Evolutionary conservation across 2,888 invertebrate genomes (phyloP).

Genomic region (Limenitis camilla): DNA sequence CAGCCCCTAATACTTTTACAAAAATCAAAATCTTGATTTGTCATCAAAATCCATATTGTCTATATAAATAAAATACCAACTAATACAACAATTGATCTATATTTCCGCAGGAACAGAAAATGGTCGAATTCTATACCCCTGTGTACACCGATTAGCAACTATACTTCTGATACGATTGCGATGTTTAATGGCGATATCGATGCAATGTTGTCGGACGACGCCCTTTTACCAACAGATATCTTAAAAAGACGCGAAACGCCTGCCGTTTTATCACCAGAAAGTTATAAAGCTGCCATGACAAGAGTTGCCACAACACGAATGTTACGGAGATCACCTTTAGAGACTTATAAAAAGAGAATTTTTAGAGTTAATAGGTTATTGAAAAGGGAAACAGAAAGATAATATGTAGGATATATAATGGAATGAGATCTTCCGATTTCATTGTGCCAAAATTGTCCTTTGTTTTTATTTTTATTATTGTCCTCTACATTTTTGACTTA

Average conservation of each 20-base stretch:
- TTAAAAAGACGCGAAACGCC: slow-evolving; percentile 58
- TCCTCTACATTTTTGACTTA: neutral
- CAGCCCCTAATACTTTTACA: too few species aligned
- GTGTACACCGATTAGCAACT: slow-evolving; percentile 72
- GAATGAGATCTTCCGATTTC: slow-evolving; percentile 19
- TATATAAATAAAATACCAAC: too few species aligned
- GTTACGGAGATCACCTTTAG: slow-evolving; percentile 50
- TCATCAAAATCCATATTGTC: too few species aligned
- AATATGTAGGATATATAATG: slow-evolving; percentile 35
- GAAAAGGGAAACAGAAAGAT: slow-evolving; percentile 59
- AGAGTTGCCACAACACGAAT: slow-evolving; percentile 53
- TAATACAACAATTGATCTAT: slow-evolving; percentile 5
- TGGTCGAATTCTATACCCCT: slow-evolving; percentile 91
- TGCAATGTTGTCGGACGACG: slow-evolving; percentile 63
- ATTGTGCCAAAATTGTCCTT: slow-evolving; percentile 23
- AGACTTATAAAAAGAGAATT: slow-evolving; percentile 60
- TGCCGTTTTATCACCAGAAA: slow-evolving; percentile 62
- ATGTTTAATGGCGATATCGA: slow-evolving; percentile 62
- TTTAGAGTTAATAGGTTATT: slow-evolving; percentile 56
- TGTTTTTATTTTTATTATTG: slow-evolving; percentile 14
- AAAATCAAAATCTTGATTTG: too few species aligned
- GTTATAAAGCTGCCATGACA: slow-evolving; percentile 61
- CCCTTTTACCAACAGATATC: slow-evolving; percentile 44
- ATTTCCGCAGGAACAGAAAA: slow-evolving; percentile 79
- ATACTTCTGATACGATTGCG: slow-evolving; percentile 55